Evolutionary conservation across 2,888 invertebrate species (phyloP).

Genomic region (Rutpela maculata): DNA sequence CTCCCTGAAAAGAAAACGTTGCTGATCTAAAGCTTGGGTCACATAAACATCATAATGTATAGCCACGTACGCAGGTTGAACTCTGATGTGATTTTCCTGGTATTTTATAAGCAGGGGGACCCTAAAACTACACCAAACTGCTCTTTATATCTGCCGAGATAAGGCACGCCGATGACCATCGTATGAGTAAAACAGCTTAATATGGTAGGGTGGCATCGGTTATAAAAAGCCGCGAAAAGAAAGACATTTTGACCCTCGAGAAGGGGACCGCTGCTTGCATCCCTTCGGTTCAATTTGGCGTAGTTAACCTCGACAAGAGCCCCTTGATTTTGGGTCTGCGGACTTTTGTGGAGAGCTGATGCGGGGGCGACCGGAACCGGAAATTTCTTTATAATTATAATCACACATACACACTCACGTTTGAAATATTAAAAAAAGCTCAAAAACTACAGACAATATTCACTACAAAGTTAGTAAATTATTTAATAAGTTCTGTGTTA

Average conservation of each 20-base stretch:
- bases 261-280: conserved; percentile 61
- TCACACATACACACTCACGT: not conserved
- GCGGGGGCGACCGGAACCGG: conserved; percentile 44
- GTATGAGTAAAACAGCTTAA: conserved; percentile 62
- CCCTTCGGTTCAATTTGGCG: conserved; percentile 69
- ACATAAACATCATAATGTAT: conserved; percentile 58
- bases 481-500: too few species aligned
- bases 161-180: conserved; percentile 58
- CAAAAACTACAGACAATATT: too few species aligned
- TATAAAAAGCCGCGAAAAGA: conserved; percentile 71
- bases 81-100: conserved; percentile 63
- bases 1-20: conserved; percentile 46
- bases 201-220: conserved; percentile 62
- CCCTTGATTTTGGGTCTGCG: conserved; percentile 52
- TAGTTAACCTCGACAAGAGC: conserved; percentile 66
- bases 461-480: too few species aligned
- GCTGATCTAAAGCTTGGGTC: conserved; percentile 53
- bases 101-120: conserved; percentile 55
- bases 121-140: conserved; percentile 56
- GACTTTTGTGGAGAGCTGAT: conserved; percentile 39
- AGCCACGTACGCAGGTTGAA: conserved; percentile 61
- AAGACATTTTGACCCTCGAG: conserved; percentile 70
- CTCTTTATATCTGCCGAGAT: conserved; percentile 59
- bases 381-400: conserved; percentile 5
- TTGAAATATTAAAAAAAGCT: too few species aligned